A percentile compares a stretch with the other conserved stretches of the same genome.
phyloP scores from a whole-genome alignment of 2,888 invertebrate species.

The Troides helena region DNA sequence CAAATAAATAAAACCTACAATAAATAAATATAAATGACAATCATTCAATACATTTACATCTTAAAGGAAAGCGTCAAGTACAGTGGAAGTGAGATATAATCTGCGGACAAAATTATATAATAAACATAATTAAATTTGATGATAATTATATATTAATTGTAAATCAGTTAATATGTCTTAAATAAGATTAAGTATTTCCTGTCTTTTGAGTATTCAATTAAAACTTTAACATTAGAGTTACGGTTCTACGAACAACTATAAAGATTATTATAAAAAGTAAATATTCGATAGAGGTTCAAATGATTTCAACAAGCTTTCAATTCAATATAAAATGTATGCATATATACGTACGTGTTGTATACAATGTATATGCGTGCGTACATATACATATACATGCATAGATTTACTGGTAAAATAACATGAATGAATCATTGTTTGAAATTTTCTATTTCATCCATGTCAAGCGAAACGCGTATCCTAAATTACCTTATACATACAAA shows the following conservation, averaged over 20 bases:
- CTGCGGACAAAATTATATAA: not conserved
- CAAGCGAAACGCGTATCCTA: not conserved
- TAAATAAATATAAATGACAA: constrained; percentile 23
- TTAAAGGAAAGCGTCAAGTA: constrained; percentile 20
- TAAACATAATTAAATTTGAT: not conserved
- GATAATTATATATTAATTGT: not conserved
- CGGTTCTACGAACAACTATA: not conserved
- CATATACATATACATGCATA: too few relatives aligned
- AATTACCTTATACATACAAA: not conserved
- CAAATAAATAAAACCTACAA: constrained; percentile 29
- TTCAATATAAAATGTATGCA: not conserved
- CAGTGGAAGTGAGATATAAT: not conserved
- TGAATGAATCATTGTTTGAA: not conserved
- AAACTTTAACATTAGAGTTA: not conserved
- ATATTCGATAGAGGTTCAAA: not conserved
- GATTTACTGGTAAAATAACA: not conserved
- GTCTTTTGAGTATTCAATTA: constrained; percentile 9
- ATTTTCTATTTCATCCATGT: not conserved
- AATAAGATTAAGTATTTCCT: not conserved
- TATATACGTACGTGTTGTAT: not conserved
- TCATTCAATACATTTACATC: constrained; percentile 25
- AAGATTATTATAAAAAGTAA: not conserved
- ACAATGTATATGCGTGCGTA: too few relatives aligned
- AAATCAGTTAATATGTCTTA: not conserved
- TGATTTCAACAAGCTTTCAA: not conserved